These are phyloP conservation scores for Blomia tropicalis DNA, from an alignment of 2,888 invertebrate species.

Conservation along the genomic window DNA sequence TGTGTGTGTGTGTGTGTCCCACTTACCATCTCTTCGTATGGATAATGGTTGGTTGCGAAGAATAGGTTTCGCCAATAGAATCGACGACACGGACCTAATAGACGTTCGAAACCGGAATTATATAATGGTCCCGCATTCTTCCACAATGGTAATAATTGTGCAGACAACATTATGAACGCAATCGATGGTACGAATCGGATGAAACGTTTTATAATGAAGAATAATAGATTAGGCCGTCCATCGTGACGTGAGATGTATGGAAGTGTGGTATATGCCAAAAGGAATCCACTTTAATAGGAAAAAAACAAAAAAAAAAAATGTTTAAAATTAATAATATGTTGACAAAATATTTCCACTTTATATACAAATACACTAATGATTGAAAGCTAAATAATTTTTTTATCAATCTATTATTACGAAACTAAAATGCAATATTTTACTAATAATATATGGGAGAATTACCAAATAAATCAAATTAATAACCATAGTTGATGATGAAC, in stretches of 20 bases:
- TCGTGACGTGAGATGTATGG: constrained; percentile 1
- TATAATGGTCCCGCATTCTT: constrained; percentile 18
- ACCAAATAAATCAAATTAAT: too few relatives aligned
- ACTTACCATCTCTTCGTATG: constrained; percentile 1
- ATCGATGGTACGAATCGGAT: constrained; percentile 8
- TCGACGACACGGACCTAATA: background rate
- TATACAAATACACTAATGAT: background rate
- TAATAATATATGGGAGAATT: too few relatives aligned
- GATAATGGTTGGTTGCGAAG: background rate
- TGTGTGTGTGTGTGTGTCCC: too few relatives aligned
- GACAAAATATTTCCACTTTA: background rate
- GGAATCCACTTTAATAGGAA: background rate
- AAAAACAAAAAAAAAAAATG: background rate
- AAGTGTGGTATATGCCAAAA: constrained; percentile 12
- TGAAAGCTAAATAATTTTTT: too few relatives aligned
- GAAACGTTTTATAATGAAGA: constrained; percentile 15
- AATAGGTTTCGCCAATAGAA: constrained; percentile 11
- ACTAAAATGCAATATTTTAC: too few relatives aligned
- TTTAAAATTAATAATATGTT: background rate
- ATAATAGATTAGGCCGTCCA: background rate
- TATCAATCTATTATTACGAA: too few relatives aligned
- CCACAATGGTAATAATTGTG: constrained; percentile 11
- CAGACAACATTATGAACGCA: background rate
- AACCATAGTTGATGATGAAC: too few relatives aligned
- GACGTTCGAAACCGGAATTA: constrained; percentile 7